Evolutionary conservation across 2,113 vertebrate genomes (phyloP).

Genomic region (Rhegmatorhina hoffmannsi): DNA sequence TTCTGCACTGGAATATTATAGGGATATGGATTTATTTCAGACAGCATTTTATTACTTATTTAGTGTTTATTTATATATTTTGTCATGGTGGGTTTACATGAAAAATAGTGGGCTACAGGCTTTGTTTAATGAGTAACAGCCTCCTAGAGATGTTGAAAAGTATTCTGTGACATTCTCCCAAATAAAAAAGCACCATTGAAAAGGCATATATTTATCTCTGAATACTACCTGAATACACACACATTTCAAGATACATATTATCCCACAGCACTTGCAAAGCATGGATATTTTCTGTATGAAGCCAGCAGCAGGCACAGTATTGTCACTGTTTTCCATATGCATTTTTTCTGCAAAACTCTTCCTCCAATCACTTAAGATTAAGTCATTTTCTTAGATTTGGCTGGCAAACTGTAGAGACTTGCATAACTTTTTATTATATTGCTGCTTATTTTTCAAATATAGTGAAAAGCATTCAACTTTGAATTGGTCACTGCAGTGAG

Average conservation of each 20-base stretch:
- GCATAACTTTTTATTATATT: neutral
- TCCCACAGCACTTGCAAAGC: neutral
- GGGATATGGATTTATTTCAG: conserved; percentile 40
- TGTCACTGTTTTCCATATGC: neutral
- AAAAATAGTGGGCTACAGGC: conserved; percentile 21
- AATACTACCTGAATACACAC: neutral
- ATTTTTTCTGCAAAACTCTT: neutral
- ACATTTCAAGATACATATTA: conserved; percentile 6
- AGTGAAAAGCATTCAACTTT: neutral
- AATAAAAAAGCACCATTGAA: neutral
- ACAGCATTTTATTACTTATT: conserved; percentile 2
- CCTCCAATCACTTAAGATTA: neutral
- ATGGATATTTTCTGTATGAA: neutral
- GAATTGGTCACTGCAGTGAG: neutral
- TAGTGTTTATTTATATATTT: conserved; percentile 47
- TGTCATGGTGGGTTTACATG: neutral
- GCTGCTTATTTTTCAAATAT: conserved; percentile 10
- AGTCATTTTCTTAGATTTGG: neutral
- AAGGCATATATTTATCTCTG: conserved; percentile 24
- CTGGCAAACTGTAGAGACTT: neutral
- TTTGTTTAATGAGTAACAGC: conserved; percentile 5
- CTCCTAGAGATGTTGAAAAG: conserved; percentile 9
- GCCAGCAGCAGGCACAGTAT: neutral
- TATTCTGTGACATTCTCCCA: neutral
- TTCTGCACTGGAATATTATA: conserved; percentile 18